These are phyloP conservation scores for Collichthys lucidus DNA, from an alignment of 2,113 vertebrate species.

Conservation along the genomic window DNA sequence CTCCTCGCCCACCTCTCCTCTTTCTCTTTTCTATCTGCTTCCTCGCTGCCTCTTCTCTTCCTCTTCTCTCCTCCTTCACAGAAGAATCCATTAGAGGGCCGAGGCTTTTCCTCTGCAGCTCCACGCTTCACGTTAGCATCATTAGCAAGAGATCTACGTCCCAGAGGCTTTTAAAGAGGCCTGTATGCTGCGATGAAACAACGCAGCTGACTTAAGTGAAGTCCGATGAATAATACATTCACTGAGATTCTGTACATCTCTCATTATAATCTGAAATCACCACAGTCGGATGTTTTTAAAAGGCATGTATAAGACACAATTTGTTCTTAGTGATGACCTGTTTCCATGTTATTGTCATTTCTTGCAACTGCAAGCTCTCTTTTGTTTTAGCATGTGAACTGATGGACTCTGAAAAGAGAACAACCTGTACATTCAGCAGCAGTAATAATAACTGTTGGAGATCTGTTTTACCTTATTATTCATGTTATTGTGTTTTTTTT, in stretches of 20 bases:
- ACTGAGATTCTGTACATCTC: constrained; percentile 35
- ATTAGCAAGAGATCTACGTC: constrained; percentile 34
- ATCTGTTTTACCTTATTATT: neutral
- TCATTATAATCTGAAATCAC: constrained; percentile 29
- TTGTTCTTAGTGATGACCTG: neutral
- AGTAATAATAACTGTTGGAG: neutral
- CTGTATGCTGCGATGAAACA: constrained; percentile 22
- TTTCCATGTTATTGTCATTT: neutral
- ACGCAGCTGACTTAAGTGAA: constrained; percentile 50
- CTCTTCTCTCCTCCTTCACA: constrained; percentile 3
- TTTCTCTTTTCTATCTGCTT: neutral
- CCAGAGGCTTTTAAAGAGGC: constrained; percentile 37
- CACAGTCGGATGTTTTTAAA: neutral
- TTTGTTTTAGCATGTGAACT: neutral
- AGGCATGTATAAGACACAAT: neutral
- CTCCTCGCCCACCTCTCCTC: neutral
- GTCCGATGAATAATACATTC: constrained; percentile 69
- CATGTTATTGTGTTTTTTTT: neutral
- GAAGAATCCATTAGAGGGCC: constrained; percentile 31
- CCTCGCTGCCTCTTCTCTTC: neutral
- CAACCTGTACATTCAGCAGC: no score
- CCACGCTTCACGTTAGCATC: constrained; percentile 26
- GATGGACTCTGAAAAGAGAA: neutral
- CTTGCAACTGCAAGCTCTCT: neutral
- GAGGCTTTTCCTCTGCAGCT: constrained; percentile 14